A percentile compares a stretch with the other conserved stretches of the same genome.
Evolutionary conservation across 1,140 invertebrate genomes (phyloP).

Genomic region (Euura lappo): DNA sequence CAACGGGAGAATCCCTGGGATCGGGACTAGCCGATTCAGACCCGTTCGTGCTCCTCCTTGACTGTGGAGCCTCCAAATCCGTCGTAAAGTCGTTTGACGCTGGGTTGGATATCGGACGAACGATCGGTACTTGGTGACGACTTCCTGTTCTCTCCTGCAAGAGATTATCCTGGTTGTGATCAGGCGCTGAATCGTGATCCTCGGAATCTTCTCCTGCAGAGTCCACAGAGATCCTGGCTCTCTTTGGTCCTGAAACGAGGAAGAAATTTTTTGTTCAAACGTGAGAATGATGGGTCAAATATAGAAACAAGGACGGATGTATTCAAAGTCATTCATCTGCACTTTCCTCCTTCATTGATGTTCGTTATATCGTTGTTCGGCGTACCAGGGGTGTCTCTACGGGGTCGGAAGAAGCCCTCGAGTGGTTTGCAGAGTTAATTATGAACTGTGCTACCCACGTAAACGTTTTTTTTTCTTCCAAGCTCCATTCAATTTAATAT

Average conservation of each 20-base stretch:
- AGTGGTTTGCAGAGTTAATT: neutral
- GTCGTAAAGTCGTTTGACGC: constrained; percentile 56
- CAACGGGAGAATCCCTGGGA: constrained; percentile 50
- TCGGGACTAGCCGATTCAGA: constrained; percentile 52
- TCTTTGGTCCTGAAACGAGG: constrained; percentile 61
- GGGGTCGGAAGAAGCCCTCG: neutral
- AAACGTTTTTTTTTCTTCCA: neutral
- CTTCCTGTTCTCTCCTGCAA: constrained; percentile 26
- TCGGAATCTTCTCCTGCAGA: constrained; percentile 59
- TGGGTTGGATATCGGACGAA: constrained; percentile 58
- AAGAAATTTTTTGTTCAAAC: too few relatives aligned
- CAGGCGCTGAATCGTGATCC: constrained; percentile 51
- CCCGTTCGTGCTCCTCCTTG: constrained; percentile 37
- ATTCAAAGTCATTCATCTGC: too few relatives aligned
- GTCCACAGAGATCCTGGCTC: constrained; percentile 59
- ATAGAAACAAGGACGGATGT: too few relatives aligned
- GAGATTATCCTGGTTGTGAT: constrained; percentile 39
- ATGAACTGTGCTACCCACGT: neutral
- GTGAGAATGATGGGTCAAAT: too few relatives aligned
- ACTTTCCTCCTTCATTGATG: too few relatives aligned
- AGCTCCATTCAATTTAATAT: neutral
- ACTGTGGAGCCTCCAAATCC: constrained; percentile 49
- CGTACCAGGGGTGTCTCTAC: neutral
- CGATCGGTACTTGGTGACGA: constrained; percentile 39
- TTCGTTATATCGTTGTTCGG: too few relatives aligned